phyloP scores from a whole-genome alignment of 2,797 vertebrate species.

The Thripadectes ignobilis region DNA sequence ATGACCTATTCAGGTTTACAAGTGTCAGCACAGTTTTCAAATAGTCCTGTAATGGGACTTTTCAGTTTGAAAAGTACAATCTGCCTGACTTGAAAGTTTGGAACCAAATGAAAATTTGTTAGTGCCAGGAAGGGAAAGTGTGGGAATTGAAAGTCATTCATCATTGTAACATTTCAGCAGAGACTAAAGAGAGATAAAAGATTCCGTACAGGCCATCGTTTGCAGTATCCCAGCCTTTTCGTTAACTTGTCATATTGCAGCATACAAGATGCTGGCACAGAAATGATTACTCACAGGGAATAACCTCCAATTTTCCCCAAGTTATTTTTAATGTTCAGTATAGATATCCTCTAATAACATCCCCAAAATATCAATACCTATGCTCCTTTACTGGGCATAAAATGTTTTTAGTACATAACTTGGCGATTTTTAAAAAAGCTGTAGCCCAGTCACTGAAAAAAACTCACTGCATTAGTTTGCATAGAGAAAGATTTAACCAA shows the following conservation, averaged over 20 bases:
- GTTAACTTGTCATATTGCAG: not conserved
- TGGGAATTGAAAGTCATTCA: conserved; percentile 61
- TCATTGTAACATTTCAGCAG: conserved; percentile 37
- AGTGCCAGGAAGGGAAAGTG: conserved; percentile 24
- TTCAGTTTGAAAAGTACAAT: not conserved
- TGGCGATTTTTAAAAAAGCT: not conserved
- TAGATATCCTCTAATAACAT: not conserved
- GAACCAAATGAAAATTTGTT: conserved; percentile 55
- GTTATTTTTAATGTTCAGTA: not conserved
- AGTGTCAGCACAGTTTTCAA: conserved; percentile 41
- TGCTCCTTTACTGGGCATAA: not conserved
- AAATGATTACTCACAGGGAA: not conserved
- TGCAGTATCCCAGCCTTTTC: not conserved
- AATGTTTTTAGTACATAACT: not conserved
- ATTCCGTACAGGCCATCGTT: conserved; percentile 6
- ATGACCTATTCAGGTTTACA: conserved; percentile 27
- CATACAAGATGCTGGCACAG: not conserved
- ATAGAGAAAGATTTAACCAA: not conserved
- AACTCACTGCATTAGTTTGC: not conserved
- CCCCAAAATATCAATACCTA: not conserved
- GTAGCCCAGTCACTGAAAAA: not conserved
- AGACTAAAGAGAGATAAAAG: conserved; percentile 48
- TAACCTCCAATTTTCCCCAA: not conserved
- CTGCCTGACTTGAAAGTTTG: not conserved
- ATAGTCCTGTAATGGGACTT: conserved; percentile 12